Conservation (phyloP, 2,113 vertebrate species). For the Aegypius monachus region DNA sequence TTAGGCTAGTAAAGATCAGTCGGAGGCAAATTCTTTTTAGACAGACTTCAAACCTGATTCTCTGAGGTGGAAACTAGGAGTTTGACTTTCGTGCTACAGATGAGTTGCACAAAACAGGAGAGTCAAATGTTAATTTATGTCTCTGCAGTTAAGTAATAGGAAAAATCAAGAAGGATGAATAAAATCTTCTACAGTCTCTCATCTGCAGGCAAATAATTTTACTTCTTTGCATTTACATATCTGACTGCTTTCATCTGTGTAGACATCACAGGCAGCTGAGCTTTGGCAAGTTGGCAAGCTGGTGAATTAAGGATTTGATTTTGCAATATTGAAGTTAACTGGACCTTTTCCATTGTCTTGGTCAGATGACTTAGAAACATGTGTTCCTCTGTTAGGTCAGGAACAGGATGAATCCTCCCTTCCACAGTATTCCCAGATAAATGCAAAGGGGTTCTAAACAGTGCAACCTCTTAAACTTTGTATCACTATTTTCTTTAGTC, state of each 20-base stretch:
- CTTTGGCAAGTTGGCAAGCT: neutral
- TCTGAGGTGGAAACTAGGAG: neutral
- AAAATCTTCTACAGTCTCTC: neutral
- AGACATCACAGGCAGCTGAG: neutral
- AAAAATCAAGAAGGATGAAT: conserved; percentile 7
- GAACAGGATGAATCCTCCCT: neutral
- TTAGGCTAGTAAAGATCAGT: conserved; percentile 1
- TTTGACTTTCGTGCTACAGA: neutral
- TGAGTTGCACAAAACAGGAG: neutral
- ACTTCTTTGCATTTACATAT: conserved; percentile 19
- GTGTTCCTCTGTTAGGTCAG: neutral
- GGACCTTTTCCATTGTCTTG: neutral
- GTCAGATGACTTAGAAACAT: neutral
- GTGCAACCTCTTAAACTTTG: neutral
- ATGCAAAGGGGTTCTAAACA: neutral
- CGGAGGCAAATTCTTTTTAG: neutral
- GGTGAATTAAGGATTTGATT: neutral
- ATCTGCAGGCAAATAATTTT: conserved; percentile 33
- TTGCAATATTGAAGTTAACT: neutral
- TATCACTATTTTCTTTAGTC: neutral
- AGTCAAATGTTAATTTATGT: conserved; percentile 31
- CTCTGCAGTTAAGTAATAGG: neutral
- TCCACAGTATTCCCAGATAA: neutral
- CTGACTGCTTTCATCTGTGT: neutral
- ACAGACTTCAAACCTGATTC: neutral